These are phyloP conservation scores for Pachyuromys duprasi DNA, from an alignment of 2,797 vertebrate genomes.

Conservation along the genomic window DNA sequence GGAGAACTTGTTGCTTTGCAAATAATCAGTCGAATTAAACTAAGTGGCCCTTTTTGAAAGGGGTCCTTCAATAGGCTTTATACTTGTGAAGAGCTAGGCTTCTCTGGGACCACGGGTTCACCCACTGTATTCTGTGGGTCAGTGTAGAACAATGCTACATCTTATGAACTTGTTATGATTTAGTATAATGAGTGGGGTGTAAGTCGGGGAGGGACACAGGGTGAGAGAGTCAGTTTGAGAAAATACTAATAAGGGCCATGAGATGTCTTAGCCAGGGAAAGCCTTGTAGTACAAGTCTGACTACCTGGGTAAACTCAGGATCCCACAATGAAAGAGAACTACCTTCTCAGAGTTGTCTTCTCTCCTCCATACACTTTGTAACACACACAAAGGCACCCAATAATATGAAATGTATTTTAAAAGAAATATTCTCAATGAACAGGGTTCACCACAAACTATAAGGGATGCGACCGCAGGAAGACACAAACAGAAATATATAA, in stretches of 20 bases:
- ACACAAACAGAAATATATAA: not conserved
- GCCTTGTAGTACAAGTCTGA: not conserved
- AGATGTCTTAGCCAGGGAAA: not conserved
- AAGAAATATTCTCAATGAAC: not conserved
- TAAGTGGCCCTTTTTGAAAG: constrained; percentile 54
- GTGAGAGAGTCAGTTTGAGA: not conserved
- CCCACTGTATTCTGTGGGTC: not conserved
- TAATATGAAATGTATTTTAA: not conserved
- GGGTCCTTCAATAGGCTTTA: not conserved
- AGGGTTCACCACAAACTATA: not conserved
- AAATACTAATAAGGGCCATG: not conserved
- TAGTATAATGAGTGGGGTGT: not conserved
- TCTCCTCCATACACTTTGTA: not conserved
- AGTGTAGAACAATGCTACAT: not conserved
- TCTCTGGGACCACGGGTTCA: not conserved
- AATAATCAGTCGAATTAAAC: constrained; percentile 68
- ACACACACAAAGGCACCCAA: not conserved
- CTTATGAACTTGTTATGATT: not conserved
- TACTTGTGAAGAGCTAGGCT: not conserved
- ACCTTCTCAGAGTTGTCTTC: not conserved
- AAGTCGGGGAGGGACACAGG: not conserved
- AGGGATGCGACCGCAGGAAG: not conserved
- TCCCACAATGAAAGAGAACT: not conserved
- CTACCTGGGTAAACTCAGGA: not conserved
- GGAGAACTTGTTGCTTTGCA: constrained; percentile 62